A percentile compares a stretch with the other conserved stretches of the same genome.
Conservation (phyloP, 2,888 invertebrate genomes). For the Drosophila falleni region DNA sequence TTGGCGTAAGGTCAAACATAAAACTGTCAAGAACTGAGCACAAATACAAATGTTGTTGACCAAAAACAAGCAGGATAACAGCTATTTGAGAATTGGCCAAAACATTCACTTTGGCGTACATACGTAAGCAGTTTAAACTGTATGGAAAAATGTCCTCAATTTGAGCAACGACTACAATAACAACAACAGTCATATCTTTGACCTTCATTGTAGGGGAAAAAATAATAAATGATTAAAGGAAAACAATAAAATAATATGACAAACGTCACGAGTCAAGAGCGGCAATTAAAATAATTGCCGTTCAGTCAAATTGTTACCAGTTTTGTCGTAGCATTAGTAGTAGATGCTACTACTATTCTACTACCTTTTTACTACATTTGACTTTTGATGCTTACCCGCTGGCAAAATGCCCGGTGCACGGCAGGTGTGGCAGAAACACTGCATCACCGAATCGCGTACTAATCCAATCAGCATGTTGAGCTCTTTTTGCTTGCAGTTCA, state of each 20-base stretch:
- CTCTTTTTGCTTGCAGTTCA: constrained; percentile 13
- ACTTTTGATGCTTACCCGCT: constrained; percentile 90
- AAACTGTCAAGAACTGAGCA: not conserved
- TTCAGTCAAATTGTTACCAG: constrained; percentile 62
- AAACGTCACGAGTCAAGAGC: constrained; percentile 2
- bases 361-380: constrained; percentile 4
- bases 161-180: constrained; percentile 16
- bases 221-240: not conserved
- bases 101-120: constrained; percentile 46
- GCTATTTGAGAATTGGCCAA: not conserved
- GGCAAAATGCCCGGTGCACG: constrained; percentile 91
- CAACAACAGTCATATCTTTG: constrained; percentile 19
- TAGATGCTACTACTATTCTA: constrained; percentile 30
- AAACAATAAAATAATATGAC: constrained; percentile 10
- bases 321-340: constrained; percentile 15
- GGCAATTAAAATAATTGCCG: constrained; percentile 16
- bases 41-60: not conserved
- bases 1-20: constrained; percentile 50
- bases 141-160: constrained; percentile 27
- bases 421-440: constrained; percentile 97
- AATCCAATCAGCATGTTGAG: constrained; percentile 93
- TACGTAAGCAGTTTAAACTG: constrained; percentile 39
- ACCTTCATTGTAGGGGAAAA: constrained; percentile 27
- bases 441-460: constrained; percentile 96
- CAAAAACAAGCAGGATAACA: not conserved